Percentiles rank a stretch among this genome's conserved stretches.
phyloP scores from a whole-genome alignment of 2,797 vertebrate genomes.

The Iguana delicatissima region DNA sequence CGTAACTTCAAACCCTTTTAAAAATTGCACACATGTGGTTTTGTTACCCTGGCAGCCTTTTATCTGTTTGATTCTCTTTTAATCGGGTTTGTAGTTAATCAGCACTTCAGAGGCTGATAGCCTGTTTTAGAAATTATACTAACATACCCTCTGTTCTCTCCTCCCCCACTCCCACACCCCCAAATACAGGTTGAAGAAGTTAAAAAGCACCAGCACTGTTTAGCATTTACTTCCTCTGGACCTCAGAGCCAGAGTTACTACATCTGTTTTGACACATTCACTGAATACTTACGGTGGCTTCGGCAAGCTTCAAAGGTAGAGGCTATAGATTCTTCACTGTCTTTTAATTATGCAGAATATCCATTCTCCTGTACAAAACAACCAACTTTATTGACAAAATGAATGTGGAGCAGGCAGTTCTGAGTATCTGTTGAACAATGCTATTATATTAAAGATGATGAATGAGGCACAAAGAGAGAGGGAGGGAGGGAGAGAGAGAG shows the following conservation, averaged over 20 bases:
- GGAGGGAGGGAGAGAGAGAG: too few species aligned
- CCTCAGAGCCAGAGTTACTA: slow-evolving; percentile 98
- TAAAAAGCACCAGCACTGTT: slow-evolving; percentile 97
- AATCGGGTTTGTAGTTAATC: slow-evolving; percentile 16
- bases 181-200: slow-evolving; percentile 94
- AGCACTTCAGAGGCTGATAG: slow-evolving; percentile 8
- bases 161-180: slow-evolving; percentile 24
- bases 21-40: not conserved
- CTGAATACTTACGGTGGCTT: slow-evolving; percentile 97
- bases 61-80: slow-evolving; percentile 8
- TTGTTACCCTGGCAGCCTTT: not conserved
- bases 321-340: not conserved
- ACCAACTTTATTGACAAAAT: not conserved
- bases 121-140: not conserved
- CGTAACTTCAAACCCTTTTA: not conserved
- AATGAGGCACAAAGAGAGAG: not conserved
- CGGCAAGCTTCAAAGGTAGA: slow-evolving; percentile 94
- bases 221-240: slow-evolving; percentile 97
- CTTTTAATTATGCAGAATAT: not conserved
- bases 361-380: not conserved
- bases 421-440: not conserved
- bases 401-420: not conserved
- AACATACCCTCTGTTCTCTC: not conserved
- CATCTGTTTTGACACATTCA: slow-evolving; percentile 97
- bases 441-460: not conserved